Percentiles rank a stretch among this genome's conserved stretches.
Conservation (phyloP, 2,113 vertebrate species). For the Ceyx margarethae region DNA sequence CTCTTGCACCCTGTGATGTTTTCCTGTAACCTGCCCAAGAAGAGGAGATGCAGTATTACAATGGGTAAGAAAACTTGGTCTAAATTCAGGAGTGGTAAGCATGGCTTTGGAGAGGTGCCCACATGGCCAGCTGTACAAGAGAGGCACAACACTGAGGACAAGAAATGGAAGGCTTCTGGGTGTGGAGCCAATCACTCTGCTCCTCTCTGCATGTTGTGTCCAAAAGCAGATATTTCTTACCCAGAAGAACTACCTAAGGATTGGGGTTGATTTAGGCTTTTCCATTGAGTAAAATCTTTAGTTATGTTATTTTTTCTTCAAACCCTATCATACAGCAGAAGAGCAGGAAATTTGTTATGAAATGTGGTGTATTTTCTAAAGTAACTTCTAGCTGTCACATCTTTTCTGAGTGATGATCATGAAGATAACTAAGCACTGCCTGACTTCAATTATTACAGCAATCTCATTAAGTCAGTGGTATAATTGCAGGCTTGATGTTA, state of each 20-base stretch:
- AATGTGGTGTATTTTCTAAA: background rate
- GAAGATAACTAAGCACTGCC: background rate
- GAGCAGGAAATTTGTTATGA: background rate
- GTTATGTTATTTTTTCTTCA: background rate
- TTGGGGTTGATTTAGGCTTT: background rate
- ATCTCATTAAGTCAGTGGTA: background rate
- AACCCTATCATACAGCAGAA: background rate
- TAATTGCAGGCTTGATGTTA: background rate
- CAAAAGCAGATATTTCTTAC: background rate
- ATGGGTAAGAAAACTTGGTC: rapidly evolving
- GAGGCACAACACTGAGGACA: background rate
- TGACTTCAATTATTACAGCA: background rate
- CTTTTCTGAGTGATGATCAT: background rate
- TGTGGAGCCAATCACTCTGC: background rate
- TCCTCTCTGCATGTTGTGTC: background rate
- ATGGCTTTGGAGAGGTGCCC: background rate
- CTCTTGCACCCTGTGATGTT: background rate
- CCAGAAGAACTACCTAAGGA: background rate
- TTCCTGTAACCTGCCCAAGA: background rate
- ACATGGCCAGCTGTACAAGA: background rate
- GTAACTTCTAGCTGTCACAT: background rate
- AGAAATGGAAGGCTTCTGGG: background rate
- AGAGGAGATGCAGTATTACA: background rate
- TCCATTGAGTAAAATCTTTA: background rate
- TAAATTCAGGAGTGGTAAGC: background rate